phyloP scores from a whole-genome alignment of 2,113 vertebrate genomes.

The Opisthocomus hoazin region DNA sequence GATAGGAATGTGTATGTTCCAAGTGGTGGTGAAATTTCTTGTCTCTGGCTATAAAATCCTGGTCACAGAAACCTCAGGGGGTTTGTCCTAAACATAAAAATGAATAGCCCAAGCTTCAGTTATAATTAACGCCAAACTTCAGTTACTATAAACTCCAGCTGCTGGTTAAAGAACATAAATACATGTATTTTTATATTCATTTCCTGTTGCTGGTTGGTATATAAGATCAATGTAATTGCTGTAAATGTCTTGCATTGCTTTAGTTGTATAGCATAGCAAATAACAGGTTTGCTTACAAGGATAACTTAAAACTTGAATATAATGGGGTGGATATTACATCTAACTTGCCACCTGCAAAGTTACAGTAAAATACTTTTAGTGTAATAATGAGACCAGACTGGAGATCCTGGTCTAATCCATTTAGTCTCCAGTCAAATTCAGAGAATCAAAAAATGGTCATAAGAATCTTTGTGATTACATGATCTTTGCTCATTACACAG shows the following conservation, averaged over 20 bases:
- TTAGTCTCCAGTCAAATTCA: neutral
- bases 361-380: slow-evolving; percentile 26
- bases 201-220: neutral
- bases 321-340: neutral
- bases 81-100: slow-evolving; percentile 31
- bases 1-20: slow-evolving; percentile 13
- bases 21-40: slow-evolving; percentile 20
- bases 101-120: neutral
- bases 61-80: slow-evolving; percentile 25
- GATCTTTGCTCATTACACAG: slow-evolving; percentile 46
- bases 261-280: neutral
- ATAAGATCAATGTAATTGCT: neutral
- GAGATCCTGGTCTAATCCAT: neutral
- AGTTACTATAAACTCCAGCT: slow-evolving; percentile 52
- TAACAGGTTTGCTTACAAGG: neutral
- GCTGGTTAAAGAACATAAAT: slow-evolving; percentile 18
- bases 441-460: slow-evolving; percentile 1
- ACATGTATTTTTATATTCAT: neutral
- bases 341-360: neutral
- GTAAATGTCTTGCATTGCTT: neutral
- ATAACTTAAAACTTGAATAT: neutral
- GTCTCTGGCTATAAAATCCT: slow-evolving; percentile 10
- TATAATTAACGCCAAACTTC: slow-evolving; percentile 52
- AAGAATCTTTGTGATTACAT: neutral
- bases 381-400: neutral